phyloP scores from a whole-genome alignment of 1,140 invertebrate genomes.

The Epicauta chinensis region DNA sequence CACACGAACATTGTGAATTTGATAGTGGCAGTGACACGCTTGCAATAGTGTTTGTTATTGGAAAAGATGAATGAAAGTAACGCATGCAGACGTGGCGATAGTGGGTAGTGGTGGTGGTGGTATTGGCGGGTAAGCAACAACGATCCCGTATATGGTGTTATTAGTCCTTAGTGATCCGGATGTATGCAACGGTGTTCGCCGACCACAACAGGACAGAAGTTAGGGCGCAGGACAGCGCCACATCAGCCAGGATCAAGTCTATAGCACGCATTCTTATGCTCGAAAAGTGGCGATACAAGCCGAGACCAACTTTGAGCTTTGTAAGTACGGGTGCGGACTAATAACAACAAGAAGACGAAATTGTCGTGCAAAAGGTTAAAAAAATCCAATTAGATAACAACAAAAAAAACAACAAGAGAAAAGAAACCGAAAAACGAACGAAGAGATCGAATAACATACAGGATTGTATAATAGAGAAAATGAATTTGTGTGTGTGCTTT shows the following conservation, averaged over 20 bases:
- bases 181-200: neutral
- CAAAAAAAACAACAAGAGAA: no score
- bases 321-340: slow-evolving; percentile 35
- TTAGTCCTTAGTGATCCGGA: no score
- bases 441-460: no score
- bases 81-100: no score
- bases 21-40: neutral
- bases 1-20: neutral
- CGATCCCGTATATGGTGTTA: no score
- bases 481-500: slow-evolving; percentile 21
- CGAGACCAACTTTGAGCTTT: slow-evolving; percentile 17
- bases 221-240: slow-evolving; percentile 11
- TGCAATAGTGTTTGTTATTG: no score
- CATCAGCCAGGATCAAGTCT: slow-evolving; percentile 7
- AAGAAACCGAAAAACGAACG: no score
- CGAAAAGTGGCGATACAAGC: slow-evolving; percentile 17
- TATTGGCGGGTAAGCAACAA: neutral
- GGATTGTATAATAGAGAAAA: slow-evolving; percentile 26
- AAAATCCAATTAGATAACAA: no score
- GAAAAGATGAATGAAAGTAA: no score
- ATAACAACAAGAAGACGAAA: slow-evolving; percentile 2
- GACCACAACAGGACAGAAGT: neutral
- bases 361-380: slow-evolving; percentile 20
- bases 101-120: neutral
- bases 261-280: slow-evolving; percentile 21